Evolutionary conservation across 2,113 vertebrate genomes (phyloP).

Genomic region (Mesoclemmys tuberculata): DNA sequence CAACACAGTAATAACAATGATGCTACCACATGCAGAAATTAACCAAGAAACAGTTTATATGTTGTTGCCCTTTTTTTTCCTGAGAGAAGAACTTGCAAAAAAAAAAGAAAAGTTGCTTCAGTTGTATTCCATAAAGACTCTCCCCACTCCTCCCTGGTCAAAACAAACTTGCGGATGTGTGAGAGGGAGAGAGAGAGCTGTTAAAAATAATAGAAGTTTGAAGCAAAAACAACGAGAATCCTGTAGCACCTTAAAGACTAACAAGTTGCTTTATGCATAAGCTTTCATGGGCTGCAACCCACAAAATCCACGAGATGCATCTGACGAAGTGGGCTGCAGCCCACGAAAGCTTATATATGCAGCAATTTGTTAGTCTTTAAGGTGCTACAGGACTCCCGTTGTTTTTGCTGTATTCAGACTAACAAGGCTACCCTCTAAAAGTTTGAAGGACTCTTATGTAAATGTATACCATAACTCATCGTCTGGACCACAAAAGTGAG

Average conservation of each 20-base stretch:
- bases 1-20: not conserved
- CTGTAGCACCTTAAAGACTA: too few species aligned
- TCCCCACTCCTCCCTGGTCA: not conserved
- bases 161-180: not conserved
- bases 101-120: not conserved
- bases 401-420: too few species aligned
- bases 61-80: not conserved
- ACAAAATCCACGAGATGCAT: too few species aligned
- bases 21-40: not conserved
- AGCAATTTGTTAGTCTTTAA: too few species aligned
- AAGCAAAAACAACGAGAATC: too few species aligned
- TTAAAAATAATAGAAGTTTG: not conserved
- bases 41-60: not conserved
- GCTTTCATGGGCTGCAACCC: too few species aligned
- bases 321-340: too few species aligned
- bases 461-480: not conserved
- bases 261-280: too few species aligned
- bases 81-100: not conserved
- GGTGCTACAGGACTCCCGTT: too few species aligned
- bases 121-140: not conserved
- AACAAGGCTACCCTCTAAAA: too few species aligned
- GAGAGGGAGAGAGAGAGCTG: conserved; percentile 1
- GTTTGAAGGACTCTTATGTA: not conserved
- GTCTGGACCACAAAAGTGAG: not conserved
- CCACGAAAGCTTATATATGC: too few species aligned